phyloP scores from a whole-genome alignment of 2,888 invertebrate genomes.

The Drosophila meridiana region DNA sequence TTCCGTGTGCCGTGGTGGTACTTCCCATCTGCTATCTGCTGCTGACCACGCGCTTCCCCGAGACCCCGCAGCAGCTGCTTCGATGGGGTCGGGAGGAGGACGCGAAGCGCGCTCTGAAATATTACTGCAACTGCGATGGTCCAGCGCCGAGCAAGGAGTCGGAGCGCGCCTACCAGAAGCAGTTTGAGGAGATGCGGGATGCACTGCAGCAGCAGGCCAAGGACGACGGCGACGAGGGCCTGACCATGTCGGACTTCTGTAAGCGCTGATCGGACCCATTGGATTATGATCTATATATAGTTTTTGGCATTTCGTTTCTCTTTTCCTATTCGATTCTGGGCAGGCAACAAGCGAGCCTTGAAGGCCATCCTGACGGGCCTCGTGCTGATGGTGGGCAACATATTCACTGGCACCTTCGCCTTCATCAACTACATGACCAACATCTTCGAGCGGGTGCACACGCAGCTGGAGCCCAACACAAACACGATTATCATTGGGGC shows the following conservation, averaged over 20 bases:
- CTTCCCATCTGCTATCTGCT: constrained; percentile 68
- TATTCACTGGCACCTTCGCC: constrained; percentile 74
- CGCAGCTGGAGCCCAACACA: constrained; percentile 73
- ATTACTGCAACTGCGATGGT: constrained; percentile 66
- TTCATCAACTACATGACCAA: constrained; percentile 80
- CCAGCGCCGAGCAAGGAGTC: constrained; percentile 55
- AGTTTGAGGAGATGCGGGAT: constrained; percentile 53
- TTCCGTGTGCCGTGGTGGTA: constrained; percentile 61
- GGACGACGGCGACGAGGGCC: constrained; percentile 14
- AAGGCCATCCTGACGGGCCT: constrained; percentile 70
- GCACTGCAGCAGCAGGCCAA: constrained; percentile 49
- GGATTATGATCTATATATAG: too few relatives aligned
- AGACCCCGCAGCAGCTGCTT: constrained; percentile 72
- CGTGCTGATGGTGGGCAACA: constrained; percentile 67
- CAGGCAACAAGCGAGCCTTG: constrained; percentile 65
- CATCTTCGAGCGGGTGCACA: constrained; percentile 74
- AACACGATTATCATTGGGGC: constrained; percentile 80
- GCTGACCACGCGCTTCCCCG: constrained; percentile 63
- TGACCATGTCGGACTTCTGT: constrained; percentile 62
- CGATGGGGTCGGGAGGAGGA: constrained; percentile 52
- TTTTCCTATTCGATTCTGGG: not conserved
- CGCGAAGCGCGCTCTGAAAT: constrained; percentile 67
- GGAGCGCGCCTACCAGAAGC: constrained; percentile 53
- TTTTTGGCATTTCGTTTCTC: not conserved
- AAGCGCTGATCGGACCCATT: constrained; percentile 34